These are phyloP conservation scores for Drosophila cardini DNA, from an alignment of 1,140 invertebrate species.

Conservation along the genomic window DNA sequence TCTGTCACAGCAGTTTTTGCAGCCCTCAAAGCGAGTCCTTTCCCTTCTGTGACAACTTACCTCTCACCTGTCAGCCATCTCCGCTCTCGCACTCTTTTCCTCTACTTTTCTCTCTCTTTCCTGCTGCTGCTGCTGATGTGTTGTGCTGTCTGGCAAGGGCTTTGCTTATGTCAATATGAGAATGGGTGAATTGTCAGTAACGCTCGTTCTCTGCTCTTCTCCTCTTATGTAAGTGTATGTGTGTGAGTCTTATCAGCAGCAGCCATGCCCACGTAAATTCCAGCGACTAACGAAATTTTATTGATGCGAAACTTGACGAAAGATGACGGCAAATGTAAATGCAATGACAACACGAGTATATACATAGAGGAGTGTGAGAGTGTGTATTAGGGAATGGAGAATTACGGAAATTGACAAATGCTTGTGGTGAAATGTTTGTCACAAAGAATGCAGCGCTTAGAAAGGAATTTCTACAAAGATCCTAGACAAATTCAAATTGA, in stretches of 20 bases:
- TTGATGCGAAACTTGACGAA: slow-evolving; percentile 49
- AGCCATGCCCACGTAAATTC: slow-evolving; percentile 50
- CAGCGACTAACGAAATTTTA: slow-evolving; percentile 49
- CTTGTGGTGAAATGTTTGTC: slow-evolving; percentile 22
- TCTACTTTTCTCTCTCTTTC: not conserved
- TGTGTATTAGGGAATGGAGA: slow-evolving; percentile 8
- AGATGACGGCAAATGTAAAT: slow-evolving; percentile 45
- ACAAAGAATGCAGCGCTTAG: not conserved
- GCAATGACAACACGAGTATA: slow-evolving; percentile 17
- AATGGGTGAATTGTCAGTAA: slow-evolving; percentile 26
- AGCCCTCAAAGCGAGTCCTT: not conserved
- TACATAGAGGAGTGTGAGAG: not conserved
- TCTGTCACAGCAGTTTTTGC: slow-evolving; percentile 43
- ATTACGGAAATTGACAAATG: slow-evolving; percentile 32
- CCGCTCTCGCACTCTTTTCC: too few relatives aligned
- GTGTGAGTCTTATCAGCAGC: slow-evolving; percentile 52
- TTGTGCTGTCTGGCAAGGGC: slow-evolving; percentile 19
- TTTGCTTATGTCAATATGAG: slow-evolving; percentile 58
- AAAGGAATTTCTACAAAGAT: not conserved
- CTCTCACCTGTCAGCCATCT: not conserved
- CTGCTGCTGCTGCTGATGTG: slow-evolving; percentile 33
- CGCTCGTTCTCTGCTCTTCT: not conserved
- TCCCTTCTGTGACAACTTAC: too few relatives aligned
- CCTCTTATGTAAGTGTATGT: slow-evolving; percentile 23
- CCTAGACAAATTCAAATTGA: slow-evolving; percentile 2